A percentile compares a stretch with the other conserved stretches of the same genome.
Conservation (phyloP, 2,797 vertebrate species). For the Bradypus variegatus region DNA sequence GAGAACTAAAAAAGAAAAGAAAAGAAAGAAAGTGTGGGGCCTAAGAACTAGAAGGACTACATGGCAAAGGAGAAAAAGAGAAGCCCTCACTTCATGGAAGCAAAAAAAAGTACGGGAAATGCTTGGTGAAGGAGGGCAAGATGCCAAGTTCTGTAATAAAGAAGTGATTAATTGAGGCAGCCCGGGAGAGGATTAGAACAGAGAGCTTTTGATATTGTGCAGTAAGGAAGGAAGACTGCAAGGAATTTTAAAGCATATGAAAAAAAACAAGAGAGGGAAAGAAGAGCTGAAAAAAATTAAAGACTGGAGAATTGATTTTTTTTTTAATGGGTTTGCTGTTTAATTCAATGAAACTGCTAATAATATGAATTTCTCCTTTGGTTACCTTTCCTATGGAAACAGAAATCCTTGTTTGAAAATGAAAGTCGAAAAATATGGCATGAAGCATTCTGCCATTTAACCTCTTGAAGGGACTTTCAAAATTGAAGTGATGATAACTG, state of each 20-base stretch:
- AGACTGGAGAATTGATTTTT: background rate
- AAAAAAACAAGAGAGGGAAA: slow-evolving; percentile 18
- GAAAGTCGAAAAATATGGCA: slow-evolving; percentile 2
- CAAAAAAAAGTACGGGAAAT: slow-evolving; percentile 29
- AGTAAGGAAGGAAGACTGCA: slow-evolving; percentile 35
- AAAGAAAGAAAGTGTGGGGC: background rate
- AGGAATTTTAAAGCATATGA: slow-evolving; percentile 53
- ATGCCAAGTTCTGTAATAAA: slow-evolving; percentile 59
- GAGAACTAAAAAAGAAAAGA: background rate
- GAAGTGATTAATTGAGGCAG: slow-evolving; percentile 58
- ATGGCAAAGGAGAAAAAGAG: slow-evolving; percentile 21
- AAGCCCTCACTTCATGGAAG: slow-evolving; percentile 28
- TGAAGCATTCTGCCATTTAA: background rate
- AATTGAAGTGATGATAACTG: background rate
- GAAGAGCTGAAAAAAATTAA: slow-evolving; percentile 18
- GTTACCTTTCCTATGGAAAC: background rate
- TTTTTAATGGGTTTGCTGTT: background rate
- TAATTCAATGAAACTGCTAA: background rate
- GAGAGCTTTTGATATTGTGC: slow-evolving; percentile 59
- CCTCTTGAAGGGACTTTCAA: background rate
- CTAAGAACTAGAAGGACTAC: background rate
- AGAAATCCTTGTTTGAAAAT: slow-evolving; percentile 8
- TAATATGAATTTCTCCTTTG: background rate
- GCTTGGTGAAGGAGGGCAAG: slow-evolving; percentile 34
- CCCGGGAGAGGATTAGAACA: slow-evolving; percentile 57